phyloP scores from a whole-genome alignment of 1,140 invertebrate genomes.

The Tigriopus japonicus region DNA sequence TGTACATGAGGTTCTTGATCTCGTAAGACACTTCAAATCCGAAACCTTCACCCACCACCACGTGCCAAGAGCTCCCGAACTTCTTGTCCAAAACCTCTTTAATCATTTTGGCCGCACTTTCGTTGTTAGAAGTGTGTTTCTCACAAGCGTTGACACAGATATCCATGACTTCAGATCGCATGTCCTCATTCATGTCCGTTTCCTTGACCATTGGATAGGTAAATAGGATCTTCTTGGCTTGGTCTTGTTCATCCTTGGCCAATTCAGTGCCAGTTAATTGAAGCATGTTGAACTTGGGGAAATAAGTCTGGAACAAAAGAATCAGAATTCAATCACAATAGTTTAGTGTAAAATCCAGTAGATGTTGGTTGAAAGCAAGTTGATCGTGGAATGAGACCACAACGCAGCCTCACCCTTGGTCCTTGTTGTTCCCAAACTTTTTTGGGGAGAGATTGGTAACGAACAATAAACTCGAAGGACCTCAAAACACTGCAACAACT shows the following conservation, averaged over 20 bases:
- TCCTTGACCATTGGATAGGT: constrained; percentile 30
- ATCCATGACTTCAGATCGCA: constrained; percentile 69
- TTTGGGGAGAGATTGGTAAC: too few relatives aligned
- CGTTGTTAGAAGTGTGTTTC: constrained; percentile 64
- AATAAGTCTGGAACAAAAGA: too few relatives aligned
- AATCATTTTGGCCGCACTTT: constrained; percentile 58
- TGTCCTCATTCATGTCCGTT: constrained; percentile 77
- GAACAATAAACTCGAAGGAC: too few relatives aligned
- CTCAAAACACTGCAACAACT: too few relatives aligned
- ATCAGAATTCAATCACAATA: too few relatives aligned
- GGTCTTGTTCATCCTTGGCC: not conserved
- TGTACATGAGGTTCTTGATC: constrained; percentile 65
- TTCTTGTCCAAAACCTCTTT: constrained; percentile 88
- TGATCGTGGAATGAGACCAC: too few relatives aligned
- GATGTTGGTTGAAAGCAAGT: too few relatives aligned
- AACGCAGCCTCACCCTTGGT: too few relatives aligned
- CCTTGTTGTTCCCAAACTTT: too few relatives aligned
- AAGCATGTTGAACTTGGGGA: too few relatives aligned
- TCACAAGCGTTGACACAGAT: constrained; percentile 75
- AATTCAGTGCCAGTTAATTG: too few relatives aligned
- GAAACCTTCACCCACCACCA: constrained; percentile 76
- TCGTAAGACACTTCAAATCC: constrained; percentile 84
- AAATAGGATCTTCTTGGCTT: not conserved
- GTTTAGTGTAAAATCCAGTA: too few relatives aligned
- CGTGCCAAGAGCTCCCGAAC: constrained; percentile 79